A percentile compares a stretch with the other conserved stretches of the same genome.
phyloP scores from a whole-genome alignment of 2,888 invertebrate species.

The Agrenia bidenticulata region DNA sequence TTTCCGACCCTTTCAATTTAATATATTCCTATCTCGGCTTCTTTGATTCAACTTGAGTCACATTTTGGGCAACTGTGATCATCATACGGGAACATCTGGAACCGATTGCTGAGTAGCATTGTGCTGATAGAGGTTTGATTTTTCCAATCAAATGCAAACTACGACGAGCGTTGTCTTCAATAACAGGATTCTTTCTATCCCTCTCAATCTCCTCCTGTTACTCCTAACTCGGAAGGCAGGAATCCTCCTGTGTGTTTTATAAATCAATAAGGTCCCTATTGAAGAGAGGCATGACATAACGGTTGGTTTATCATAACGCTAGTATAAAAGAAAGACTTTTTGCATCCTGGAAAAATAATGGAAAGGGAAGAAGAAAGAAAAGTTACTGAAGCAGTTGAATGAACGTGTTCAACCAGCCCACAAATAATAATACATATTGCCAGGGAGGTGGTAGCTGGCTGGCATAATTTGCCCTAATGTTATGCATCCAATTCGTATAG shows the following conservation, averaged over 20 bases:
- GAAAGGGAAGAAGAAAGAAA: conserved; percentile 33
- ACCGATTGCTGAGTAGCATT: conserved; percentile 1
- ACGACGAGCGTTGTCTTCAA: conserved; percentile 2
- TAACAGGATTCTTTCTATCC: conserved; percentile 14
- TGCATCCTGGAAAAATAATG: conserved; percentile 3
- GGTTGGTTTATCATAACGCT: background rate
- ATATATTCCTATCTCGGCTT: background rate
- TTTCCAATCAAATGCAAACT: conserved; percentile 48
- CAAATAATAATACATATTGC: conserved; percentile 28
- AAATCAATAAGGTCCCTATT: conserved; percentile 9
- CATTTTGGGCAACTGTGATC: background rate
- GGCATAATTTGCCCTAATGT: conserved; percentile 20
- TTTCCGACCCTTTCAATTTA: too few relatives aligned
- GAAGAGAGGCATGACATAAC: conserved; percentile 10
- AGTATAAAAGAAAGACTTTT: too few relatives aligned
- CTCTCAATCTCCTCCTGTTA: conserved; percentile 21
- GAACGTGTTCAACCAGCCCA: conserved; percentile 38
- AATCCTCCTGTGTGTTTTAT: conserved; percentile 6
- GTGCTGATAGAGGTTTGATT: conserved; percentile 16
- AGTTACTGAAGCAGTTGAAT: conserved; percentile 41
- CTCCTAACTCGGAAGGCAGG: too few relatives aligned
- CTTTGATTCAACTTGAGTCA: background rate
- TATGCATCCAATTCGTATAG: conserved; percentile 18
- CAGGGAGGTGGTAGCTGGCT: conserved; percentile 13
- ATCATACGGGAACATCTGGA: conserved; percentile 1